These are phyloP conservation scores for Hemibagrus guttatus DNA, from an alignment of 2,797 vertebrate genomes.

Conservation along the genomic window DNA sequence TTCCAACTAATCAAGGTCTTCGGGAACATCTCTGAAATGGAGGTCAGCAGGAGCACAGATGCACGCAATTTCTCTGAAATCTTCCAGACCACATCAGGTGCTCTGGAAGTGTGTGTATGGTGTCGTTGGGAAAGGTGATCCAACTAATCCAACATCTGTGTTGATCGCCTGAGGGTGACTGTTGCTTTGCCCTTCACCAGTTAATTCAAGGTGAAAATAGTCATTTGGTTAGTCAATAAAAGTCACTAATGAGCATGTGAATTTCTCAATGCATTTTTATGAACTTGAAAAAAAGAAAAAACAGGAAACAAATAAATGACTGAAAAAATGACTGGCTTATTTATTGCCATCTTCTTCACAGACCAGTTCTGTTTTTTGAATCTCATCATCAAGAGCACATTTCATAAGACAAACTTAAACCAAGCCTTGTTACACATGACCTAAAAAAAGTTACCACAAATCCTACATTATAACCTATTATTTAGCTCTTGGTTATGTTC, in stretches of 20 bases:
- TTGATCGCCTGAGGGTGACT: slow-evolving; percentile 6
- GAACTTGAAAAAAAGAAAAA: background rate
- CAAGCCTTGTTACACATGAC: background rate
- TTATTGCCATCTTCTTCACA: slow-evolving; percentile 6
- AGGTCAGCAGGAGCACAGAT: background rate
- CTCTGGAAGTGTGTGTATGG: background rate
- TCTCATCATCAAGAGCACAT: background rate
- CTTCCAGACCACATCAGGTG: background rate
- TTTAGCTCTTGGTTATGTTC: background rate
- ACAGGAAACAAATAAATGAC: background rate
- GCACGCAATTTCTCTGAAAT: background rate
- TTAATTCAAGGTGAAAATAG: slow-evolving; percentile 21
- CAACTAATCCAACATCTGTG: slow-evolving; percentile 14
- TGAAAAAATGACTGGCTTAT: background rate
- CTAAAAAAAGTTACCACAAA: slow-evolving; percentile 11
- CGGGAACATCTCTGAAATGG: background rate
- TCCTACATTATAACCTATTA: background rate
- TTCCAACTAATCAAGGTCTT: slow-evolving; percentile 36
- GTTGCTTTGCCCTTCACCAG: background rate
- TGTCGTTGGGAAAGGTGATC: background rate
- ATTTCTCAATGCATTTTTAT: background rate
- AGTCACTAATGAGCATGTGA: background rate
- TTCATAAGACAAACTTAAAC: background rate
- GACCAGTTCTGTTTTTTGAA: background rate
- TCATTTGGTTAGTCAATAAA: slow-evolving; percentile 17